Base-by-base conservation (phyloP, 2,113 vertebrate species). In the Muntiacus reevesi region DNA sequence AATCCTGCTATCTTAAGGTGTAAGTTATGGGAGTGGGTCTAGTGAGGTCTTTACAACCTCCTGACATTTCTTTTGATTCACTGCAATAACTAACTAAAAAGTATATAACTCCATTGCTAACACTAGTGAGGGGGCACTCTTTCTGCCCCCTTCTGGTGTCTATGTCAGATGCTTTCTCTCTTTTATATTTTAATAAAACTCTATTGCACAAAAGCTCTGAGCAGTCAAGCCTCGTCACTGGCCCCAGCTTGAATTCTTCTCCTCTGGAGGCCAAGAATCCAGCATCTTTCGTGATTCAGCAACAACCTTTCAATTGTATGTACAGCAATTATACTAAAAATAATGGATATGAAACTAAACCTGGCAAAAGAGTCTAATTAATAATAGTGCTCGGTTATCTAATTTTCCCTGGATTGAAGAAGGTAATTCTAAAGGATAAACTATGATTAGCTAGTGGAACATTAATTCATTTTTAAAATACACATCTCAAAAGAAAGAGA, bases 311-410 rank as follows among this genome's bases (percentile, higher is more conserved):
- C n/a, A 71, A 36, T 71, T 36, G 64, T 92, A 92, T 85, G 25
- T 81, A 57, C 59, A 64, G 52, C 55, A 95, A 95, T 85, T 40
- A 87, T 27, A 81, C 57, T 89, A 87, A 97, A 97, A 95, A 87
- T 94, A 96, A 81, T 86, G 36, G 79, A 62, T 86, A 96, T 95
- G 90, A 97, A 98, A 94, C 54, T 91, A 98, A 98, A 98, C 92
- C 95, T 97, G 96, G 98, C 82, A 98, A 94, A 96, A 95, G 55
- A 97, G 96, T 76, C 78, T 98, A 98, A 98, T 98, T 98, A 97
- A 98, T 98, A 98, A 91, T 92, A 96, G 87, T 95, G 88, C 57
- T 23, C 83, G 96, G 54, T 89, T 93, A 93, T 76, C 87, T 89
- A 94, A 82, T 98, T 97, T 98, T 97, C 82, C 83, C 84, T 93